phyloP scores from a whole-genome alignment of 2,113 vertebrate species.

The Actenoides hombroni region DNA sequence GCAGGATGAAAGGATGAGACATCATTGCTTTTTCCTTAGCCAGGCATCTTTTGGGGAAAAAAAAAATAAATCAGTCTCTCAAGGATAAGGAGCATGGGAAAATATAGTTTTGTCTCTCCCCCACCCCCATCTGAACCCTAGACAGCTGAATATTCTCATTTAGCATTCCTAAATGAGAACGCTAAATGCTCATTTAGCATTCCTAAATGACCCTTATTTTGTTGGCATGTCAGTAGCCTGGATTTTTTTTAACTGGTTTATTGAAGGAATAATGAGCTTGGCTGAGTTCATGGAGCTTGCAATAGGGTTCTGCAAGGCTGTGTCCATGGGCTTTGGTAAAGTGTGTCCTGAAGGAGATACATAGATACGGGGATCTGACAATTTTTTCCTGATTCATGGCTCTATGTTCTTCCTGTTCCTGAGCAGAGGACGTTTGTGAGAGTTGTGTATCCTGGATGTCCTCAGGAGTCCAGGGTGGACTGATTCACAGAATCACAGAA shows the following conservation, averaged over 20 bases:
- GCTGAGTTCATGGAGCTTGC: background rate
- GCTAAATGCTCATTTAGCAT: background rate
- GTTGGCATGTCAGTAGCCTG: background rate
- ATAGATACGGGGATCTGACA: background rate
- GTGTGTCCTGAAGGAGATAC: background rate
- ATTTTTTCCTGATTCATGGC: background rate
- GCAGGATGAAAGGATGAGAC: background rate
- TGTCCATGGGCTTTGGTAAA: background rate
- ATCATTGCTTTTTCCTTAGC: background rate
- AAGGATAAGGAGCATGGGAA: background rate
- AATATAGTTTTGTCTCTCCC: background rate
- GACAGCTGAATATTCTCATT: background rate
- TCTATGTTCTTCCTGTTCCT: accelerated
- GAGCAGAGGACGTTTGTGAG: background rate
- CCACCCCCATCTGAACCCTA: background rate
- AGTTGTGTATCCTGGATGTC: background rate
- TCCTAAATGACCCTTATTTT: background rate
- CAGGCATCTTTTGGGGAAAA: background rate
- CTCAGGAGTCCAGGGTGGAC: background rate
- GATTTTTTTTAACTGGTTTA: background rate
- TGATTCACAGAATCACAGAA: background rate
- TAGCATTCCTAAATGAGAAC: background rate
- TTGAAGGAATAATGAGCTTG: background rate
- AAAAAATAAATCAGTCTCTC: background rate
- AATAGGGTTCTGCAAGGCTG: background rate